Conservation (phyloP, 2,797 vertebrate genomes). For the Silurus aristotelis region DNA sequence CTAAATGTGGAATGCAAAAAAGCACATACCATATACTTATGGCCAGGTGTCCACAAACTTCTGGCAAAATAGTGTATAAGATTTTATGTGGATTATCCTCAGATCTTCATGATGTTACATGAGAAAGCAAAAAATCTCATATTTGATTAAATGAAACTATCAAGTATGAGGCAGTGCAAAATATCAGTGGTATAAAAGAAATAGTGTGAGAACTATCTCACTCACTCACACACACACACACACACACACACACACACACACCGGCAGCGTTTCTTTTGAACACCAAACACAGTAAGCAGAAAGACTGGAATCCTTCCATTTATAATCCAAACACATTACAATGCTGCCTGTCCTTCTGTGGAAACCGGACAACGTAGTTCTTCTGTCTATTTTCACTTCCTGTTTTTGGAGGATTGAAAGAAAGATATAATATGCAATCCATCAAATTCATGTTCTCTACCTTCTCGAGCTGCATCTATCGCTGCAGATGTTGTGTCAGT, state of each 20-base stretch:
- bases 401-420: not conserved
- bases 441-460: not conserved
- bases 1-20: too few relatives aligned
- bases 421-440: not conserved
- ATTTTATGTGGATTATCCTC: not conserved
- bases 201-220: not conserved
- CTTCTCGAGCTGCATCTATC: not conserved
- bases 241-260: not conserved
- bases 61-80: not conserved
- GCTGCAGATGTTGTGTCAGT: too few relatives aligned
- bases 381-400: not conserved
- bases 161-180: not conserved
- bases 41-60: too few relatives aligned
- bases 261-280: not conserved
- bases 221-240: not conserved
- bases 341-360: not conserved
- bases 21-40: too few relatives aligned
- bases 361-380: not conserved
- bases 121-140: not conserved
- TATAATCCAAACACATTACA: not conserved
- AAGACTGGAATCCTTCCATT: not conserved
- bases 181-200: not conserved
- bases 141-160: not conserved
- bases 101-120: not conserved
- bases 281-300: not conserved